These are phyloP conservation scores for Neosalanx taihuensis DNA, from an alignment of 2,797 vertebrate genomes.

Conservation along the genomic window DNA sequence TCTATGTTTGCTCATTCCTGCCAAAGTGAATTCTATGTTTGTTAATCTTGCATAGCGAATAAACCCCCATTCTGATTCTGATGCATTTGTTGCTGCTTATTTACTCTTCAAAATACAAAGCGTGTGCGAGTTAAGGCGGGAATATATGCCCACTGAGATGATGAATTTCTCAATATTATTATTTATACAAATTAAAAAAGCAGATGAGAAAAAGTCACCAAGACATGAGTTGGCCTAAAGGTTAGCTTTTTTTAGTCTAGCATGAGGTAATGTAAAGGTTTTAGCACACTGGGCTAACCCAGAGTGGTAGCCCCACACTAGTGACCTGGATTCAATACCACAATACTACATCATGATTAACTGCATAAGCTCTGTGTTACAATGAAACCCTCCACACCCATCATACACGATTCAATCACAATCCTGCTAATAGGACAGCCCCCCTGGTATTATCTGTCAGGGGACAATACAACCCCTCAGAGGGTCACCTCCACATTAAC, in stretches of 20 bases:
- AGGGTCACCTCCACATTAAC: neutral
- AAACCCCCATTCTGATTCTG: too few relatives aligned
- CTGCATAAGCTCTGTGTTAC: neutral
- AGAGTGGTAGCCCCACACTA: neutral
- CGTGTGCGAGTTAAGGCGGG: too few relatives aligned
- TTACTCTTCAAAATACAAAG: too few relatives aligned
- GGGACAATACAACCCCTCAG: neutral
- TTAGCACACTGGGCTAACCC: neutral
- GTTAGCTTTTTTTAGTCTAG: neutral
- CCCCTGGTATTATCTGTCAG: neutral
- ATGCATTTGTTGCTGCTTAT: too few relatives aligned
- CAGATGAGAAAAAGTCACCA: too few relatives aligned
- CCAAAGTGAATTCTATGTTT: too few relatives aligned
- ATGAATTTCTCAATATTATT: too few relatives aligned
- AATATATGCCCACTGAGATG: too few relatives aligned
- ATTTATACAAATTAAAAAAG: too few relatives aligned
- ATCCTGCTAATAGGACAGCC: neutral
- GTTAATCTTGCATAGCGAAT: too few relatives aligned
- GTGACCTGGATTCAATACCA: neutral
- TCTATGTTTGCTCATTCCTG: too few relatives aligned
- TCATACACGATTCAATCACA: neutral
- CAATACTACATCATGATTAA: neutral
- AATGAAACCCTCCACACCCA: neutral
- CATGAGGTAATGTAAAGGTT: neutral
- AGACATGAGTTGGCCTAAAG: too few relatives aligned